phyloP scores from a whole-genome alignment of 2,888 invertebrate species.

The Tanaodytes sp. region DNA sequence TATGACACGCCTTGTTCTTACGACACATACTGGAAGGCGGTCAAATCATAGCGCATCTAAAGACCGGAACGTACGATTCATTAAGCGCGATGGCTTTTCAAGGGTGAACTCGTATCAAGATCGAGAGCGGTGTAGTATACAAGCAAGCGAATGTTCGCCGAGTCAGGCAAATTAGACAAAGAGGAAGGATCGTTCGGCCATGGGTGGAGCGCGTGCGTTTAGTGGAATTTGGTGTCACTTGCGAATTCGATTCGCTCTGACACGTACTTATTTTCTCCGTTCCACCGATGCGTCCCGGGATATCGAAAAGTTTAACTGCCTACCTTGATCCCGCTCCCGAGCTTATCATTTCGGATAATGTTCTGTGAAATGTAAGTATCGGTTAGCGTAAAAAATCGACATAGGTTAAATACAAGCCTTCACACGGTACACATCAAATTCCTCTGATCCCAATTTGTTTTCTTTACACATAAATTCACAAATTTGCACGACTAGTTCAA shows the following conservation, averaged over 20 bases:
- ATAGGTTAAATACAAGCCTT: too few relatives aligned
- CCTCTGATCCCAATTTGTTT: too few relatives aligned
- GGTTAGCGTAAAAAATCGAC: constrained; percentile 8
- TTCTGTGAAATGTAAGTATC: constrained; percentile 29
- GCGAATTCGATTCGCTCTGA: constrained; percentile 53
- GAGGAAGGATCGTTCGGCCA: constrained; percentile 33
- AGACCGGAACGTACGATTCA: constrained; percentile 70
- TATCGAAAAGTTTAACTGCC: constrained; percentile 47
- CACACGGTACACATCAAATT: too few relatives aligned
- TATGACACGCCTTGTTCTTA: constrained; percentile 50
- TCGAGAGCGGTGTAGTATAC: constrained; percentile 47
- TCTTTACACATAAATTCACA: too few relatives aligned
- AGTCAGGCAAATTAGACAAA: constrained; percentile 45
- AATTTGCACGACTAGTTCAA: too few relatives aligned
- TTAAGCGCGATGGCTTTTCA: constrained; percentile 64
- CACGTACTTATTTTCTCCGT: constrained; percentile 40
- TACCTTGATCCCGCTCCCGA: constrained; percentile 22
- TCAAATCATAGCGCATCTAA: constrained; percentile 66
- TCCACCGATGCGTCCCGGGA: constrained; percentile 6
- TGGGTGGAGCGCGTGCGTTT: constrained; percentile 36
- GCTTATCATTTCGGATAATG: constrained; percentile 35
- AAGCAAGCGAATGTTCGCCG: constrained; percentile 33
- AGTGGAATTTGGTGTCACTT: constrained; percentile 50
- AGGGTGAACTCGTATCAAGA: constrained; percentile 53
- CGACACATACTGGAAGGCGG: constrained; percentile 46